phyloP scores from a whole-genome alignment of 2,888 invertebrate species.

The Phortica okadai region DNA sequence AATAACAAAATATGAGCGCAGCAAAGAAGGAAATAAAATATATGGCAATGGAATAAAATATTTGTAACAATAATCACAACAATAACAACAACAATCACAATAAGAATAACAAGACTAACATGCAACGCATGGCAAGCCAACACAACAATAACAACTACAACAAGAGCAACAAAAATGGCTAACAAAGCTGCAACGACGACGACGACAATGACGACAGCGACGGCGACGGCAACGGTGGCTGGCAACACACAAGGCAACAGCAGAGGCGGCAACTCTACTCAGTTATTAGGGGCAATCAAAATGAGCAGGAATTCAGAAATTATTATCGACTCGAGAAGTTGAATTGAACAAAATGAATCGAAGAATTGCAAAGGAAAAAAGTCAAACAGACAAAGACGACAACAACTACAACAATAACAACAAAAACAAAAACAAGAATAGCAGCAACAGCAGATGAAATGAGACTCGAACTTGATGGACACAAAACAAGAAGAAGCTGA shows the following conservation, averaged over 20 bases:
- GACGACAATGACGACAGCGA: not conserved
- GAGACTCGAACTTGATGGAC: no score
- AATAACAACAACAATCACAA: slow-evolving; percentile 47
- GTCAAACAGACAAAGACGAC: not conserved
- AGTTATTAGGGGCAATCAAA: slow-evolving; percentile 72
- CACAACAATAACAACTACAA: slow-evolving; percentile 6
- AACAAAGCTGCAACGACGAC: slow-evolving; percentile 26
- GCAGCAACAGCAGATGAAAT: no score
- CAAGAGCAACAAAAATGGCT: slow-evolving; percentile 2
- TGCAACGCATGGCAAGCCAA: slow-evolving; percentile 2
- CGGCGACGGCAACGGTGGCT: not conserved
- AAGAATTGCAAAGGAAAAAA: not conserved
- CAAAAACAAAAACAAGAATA: no score
- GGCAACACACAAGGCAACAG: slow-evolving; percentile 17
- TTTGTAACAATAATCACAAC: slow-evolving; percentile 70
- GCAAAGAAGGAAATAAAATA: slow-evolving; percentile 63
- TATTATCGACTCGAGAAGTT: slow-evolving; percentile 57
- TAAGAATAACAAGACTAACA: not conserved
- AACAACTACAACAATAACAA: not conserved
- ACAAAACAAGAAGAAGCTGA: no score
- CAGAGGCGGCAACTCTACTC: slow-evolving; percentile 62
- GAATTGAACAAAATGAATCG: not conserved
- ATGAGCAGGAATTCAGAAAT: slow-evolving; percentile 70
- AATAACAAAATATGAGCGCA: slow-evolving; percentile 28
- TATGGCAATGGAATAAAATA: slow-evolving; percentile 72